Percentiles rank a stretch among this genome's conserved stretches.
These are phyloP conservation scores for Bucco capensis DNA, from an alignment of 2,113 vertebrate genomes.

Conservation along the genomic window DNA sequence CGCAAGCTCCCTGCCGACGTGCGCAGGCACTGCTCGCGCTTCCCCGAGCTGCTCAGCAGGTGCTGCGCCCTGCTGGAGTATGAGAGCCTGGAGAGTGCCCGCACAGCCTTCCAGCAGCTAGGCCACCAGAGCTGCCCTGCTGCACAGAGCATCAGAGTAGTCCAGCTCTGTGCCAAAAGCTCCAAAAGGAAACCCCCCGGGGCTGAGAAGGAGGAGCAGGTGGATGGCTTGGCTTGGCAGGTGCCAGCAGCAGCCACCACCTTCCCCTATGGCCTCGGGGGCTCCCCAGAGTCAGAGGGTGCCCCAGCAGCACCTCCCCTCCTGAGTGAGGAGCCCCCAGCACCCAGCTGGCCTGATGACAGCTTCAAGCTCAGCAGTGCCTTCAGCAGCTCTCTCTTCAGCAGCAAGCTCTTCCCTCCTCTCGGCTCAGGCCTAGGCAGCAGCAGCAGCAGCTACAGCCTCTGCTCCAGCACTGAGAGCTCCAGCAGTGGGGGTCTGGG, in stretches of 20 bases:
- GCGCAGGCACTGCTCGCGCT: constrained; percentile 27
- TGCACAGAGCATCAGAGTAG: constrained; percentile 38
- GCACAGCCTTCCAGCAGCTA: constrained; percentile 64
- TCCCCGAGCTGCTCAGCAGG: constrained; percentile 71
- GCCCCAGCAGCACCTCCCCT: not conserved
- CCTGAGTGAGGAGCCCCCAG: not conserved
- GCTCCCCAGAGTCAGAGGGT: not conserved
- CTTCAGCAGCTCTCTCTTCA: not conserved
- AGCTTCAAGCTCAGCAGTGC: not conserved
- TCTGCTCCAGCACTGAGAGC: not conserved
- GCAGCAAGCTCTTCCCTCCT: not conserved
- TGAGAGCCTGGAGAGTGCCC: constrained; percentile 69
- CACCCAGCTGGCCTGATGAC: not conserved
- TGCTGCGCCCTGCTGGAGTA: constrained; percentile 79
- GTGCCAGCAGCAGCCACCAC: accelerated
- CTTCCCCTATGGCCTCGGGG: not conserved
- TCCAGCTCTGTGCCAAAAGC: constrained; percentile 58
- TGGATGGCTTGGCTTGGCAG: not conserved
- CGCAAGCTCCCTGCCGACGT: constrained; percentile 75
- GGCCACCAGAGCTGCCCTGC: not conserved
- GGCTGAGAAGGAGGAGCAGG: not conserved
- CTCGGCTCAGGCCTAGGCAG: not conserved
- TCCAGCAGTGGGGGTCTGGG: not conserved
- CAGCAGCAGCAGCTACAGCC: not conserved
- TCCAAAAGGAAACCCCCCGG: constrained; percentile 12